Base-by-base conservation (phyloP, 2,797 vertebrate genomes). In the Scarus forsteni region DNA sequence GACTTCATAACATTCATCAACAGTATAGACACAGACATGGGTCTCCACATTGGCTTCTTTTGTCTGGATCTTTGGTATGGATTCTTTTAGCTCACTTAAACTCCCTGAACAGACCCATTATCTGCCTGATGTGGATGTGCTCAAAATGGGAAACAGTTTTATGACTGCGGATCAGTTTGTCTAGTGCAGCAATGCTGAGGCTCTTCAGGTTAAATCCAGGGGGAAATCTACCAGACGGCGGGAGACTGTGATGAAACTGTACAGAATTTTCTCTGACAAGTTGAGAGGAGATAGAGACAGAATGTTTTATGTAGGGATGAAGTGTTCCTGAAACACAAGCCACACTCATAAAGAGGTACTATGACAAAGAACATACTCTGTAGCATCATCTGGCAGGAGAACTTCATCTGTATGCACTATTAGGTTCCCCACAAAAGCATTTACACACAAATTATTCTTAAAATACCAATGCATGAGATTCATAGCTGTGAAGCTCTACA, bases 1-100 rank as follows among this genome's bases (percentile, higher is more conserved):
- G 38, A 53, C 16, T 72, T 72, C 12, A 68, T 59, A 66, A 71
- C 68, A 61, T 59, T 1, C 5, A 51, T 60, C 57, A 60, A 60
- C 45, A 49, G 42, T 35, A 27, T 27, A 46, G 16, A 27, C 48
- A 49, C 15, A 49, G 27, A 52, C 27, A 35, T 7, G 40, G 11
- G 73, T 64, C 27, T 13, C 44, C 67, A 64, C 46, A 42, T 3
- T 35, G 40, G 10, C 60, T 45, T 40, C n/a, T 49, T 72, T 58
- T 55, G 12, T 9, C 12, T 52, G 16, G 15, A 45, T 62, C 19
- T 52, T 56, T 51, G 3, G 9, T 1, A 39, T 6, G 10, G 11
- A 54, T 45, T 19, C 11, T 42, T 8, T 39, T 12, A 60, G 12
- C 15, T 38, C 19, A 13, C n/a, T 60, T n/a, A 44, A 12, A 55